phyloP scores from a whole-genome alignment of 2,113 vertebrate genomes.

The Corythoichthys haematopterus region DNA sequence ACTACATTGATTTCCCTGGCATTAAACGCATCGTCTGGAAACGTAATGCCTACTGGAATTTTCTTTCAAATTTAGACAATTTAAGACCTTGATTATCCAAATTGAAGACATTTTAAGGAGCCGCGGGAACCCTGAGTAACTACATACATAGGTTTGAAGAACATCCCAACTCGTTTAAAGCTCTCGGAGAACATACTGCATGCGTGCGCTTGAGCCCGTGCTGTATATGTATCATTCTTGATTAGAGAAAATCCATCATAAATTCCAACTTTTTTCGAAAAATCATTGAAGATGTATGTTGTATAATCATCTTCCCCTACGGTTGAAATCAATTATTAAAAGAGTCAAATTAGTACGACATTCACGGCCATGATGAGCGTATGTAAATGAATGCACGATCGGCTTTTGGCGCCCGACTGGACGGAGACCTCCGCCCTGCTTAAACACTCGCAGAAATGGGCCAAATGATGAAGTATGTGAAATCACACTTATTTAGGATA shows the following conservation, averaged over 20 bases:
- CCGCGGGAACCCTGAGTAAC: too few relatives aligned
- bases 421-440: neutral
- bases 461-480: neutral
- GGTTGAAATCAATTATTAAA: conserved; percentile 1
- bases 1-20: too few relatives aligned
- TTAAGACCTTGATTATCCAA: neutral
- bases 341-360: neutral
- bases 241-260: conserved; percentile 3
- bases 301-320: neutral
- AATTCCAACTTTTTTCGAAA: neutral
- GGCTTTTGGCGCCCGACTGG: neutral
- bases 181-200: neutral
- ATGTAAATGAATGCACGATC: neutral
- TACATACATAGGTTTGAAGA: too few relatives aligned
- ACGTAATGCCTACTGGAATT: too few relatives aligned
- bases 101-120: neutral
- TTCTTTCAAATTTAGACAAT: too few relatives aligned
- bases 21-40: too few relatives aligned
- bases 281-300: conserved; percentile 3
- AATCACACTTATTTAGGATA: neutral
- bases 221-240: neutral
- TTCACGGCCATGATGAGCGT: neutral
- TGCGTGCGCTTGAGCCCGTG: neutral
- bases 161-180: neutral
- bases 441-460: neutral